Conservation (phyloP, 2,113 vertebrate species). For the Sporophila hypoxantha region DNA sequence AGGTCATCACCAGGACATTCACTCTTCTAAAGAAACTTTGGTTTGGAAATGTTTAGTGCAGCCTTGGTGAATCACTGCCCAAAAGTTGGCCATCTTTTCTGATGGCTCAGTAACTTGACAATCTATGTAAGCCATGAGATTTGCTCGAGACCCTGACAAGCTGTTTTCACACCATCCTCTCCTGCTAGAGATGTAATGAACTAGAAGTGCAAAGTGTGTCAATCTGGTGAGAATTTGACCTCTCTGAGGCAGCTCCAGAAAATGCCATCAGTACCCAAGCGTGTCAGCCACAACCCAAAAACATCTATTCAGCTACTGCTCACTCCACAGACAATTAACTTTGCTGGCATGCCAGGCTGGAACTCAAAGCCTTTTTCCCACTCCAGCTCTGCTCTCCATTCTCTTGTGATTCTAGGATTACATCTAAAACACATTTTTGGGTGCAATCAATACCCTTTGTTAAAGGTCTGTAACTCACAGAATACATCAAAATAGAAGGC, state of each 20-base stretch:
- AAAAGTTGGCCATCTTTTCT: neutral
- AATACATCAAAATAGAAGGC: neutral
- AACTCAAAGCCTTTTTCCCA: neutral
- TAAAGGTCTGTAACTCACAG: neutral
- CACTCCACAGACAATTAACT: neutral
- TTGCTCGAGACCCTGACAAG: neutral
- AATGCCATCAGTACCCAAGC: neutral
- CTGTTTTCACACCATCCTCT: neutral
- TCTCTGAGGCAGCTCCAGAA: neutral
- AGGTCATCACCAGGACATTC: neutral
- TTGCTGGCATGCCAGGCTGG: neutral
- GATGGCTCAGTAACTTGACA: neutral
- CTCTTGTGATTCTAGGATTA: neutral
- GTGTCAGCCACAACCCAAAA: neutral
- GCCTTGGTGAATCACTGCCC: neutral
- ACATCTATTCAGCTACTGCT: slow-evolving; percentile 14
- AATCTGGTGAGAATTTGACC: neutral
- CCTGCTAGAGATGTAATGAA: neutral
- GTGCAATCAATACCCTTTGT: neutral
- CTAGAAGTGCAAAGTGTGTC: neutral
- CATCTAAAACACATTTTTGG: neutral
- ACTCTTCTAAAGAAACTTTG: neutral
- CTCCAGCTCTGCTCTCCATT: neutral
- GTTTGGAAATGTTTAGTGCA: neutral
- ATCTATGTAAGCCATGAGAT: neutral